Base-by-base conservation (phyloP, 2,797 vertebrate genomes). In the Enteromius argenteus region DNA sequence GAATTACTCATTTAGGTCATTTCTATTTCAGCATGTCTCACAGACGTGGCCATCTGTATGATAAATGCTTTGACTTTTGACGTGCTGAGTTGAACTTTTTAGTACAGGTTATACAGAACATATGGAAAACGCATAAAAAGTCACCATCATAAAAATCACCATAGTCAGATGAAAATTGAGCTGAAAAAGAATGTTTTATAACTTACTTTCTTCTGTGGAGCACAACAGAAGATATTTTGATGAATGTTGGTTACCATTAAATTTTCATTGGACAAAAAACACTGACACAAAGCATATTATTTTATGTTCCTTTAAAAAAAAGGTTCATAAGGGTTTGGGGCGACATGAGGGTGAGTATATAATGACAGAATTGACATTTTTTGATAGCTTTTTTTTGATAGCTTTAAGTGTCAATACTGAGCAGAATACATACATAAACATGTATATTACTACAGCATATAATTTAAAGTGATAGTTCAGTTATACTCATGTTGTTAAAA, bases 1-100 rank as follows among this genome's bases (percentile, higher is more conserved):
- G 79, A 87, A 87, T 86, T 84, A 84, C 53, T 84, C 73, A 85
- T 87, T 87, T 84, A 83, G 83, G 49, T 74, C 60, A 79, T 86
- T 87, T 87, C 69, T 73, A 56, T 85, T 83, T 19, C 5, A 13
- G 23, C 17, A 23, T 85, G 58, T 71, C 71, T 84, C 89, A 23
- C 84, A 75, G 67, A 75, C 27, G 19, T 68, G 60, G 3, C 53
- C 35, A 58, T 72, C 51, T 81, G 23, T 71, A 44, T 81, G 46
- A 80, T 60, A 27, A 80, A 80, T 64, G 58, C 4, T 74, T 51
- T 82, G 58, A 82, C 80, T 64, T 74, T 37, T 39, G n/a, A 5
- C 39, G 79, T 69, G 35, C 46, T 46, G 30, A 51, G 21, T 46
- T 73, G 1, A 81, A 73, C 69, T 82, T 62, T 64, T 64, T 30